Conservation (phyloP, 2,113 vertebrate genomes). For the Ellobius talpinus region DNA sequence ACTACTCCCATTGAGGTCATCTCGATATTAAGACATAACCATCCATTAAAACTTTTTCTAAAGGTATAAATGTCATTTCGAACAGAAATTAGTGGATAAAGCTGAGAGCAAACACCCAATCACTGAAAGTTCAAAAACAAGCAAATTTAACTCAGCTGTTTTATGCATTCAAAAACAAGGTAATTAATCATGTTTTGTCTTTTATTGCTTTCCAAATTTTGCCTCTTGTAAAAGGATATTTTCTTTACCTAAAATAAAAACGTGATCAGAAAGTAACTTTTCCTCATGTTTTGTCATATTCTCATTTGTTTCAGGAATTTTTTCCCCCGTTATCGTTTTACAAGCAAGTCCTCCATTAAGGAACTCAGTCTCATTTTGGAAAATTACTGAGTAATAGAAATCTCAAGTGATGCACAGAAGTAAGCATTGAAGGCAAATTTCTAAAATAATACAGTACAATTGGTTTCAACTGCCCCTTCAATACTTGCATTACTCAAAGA, state of each 20-base stretch:
- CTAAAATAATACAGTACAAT: neutral
- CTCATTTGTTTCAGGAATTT: neutral
- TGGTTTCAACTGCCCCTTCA: neutral
- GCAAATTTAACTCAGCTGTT: neutral
- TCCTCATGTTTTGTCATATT: neutral
- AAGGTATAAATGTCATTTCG: neutral
- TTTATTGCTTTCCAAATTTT: neutral
- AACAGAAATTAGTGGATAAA: neutral
- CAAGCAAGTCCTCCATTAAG: neutral
- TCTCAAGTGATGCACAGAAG: neutral
- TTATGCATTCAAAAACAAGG: neutral
- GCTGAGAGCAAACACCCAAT: neutral
- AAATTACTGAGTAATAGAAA: neutral
- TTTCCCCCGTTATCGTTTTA: neutral
- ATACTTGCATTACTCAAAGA: neutral
- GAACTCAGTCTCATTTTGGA: neutral
- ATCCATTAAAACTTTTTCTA: constrained; percentile 9
- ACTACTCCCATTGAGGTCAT: neutral
- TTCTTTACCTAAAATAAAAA: neutral
- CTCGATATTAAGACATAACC: neutral
- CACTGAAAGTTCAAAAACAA: neutral
- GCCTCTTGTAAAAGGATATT: neutral
- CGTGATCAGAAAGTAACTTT: neutral
- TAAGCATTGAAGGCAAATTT: neutral
- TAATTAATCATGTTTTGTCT: neutral